Percentiles rank a stretch among this genome's conserved stretches.
These are phyloP conservation scores for Leptatherina wallacei DNA, from an alignment of 2,797 vertebrate species.

Conservation along the genomic window DNA sequence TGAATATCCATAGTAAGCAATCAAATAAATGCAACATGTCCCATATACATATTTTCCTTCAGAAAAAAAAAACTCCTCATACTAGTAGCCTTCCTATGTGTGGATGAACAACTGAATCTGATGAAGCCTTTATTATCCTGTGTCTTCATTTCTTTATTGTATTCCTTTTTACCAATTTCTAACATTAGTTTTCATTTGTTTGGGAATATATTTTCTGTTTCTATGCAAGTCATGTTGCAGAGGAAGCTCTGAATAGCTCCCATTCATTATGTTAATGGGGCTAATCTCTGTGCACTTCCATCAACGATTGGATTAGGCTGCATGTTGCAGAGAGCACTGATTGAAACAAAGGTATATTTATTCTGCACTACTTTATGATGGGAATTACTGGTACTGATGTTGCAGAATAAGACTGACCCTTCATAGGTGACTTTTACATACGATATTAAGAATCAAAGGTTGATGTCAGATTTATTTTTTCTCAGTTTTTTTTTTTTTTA, in stretches of 20 bases:
- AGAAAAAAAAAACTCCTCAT: not conserved
- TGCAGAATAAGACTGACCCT: not conserved
- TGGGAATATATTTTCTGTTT: constrained; percentile 17
- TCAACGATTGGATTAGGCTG: constrained; percentile 58
- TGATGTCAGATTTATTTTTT: not conserved
- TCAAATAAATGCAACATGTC: not conserved
- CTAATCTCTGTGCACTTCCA: constrained; percentile 54
- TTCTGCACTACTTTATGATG: constrained; percentile 6
- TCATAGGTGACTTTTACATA: not conserved
- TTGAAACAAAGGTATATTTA: constrained; percentile 20
- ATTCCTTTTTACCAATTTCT: not conserved
- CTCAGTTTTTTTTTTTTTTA: not conserved
- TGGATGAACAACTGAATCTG: not conserved
- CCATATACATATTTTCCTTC: not conserved
- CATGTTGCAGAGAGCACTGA: constrained; percentile 31
- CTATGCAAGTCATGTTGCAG: constrained; percentile 6
- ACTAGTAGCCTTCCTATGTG: not conserved
- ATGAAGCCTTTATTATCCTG: not conserved
- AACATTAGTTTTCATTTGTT: not conserved
- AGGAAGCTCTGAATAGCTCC: constrained; percentile 49
- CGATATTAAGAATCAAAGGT: not conserved
- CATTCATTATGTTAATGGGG: constrained; percentile 51
- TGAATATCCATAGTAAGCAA: not conserved
- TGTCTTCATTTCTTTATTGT: not conserved
- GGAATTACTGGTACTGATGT: not conserved